A percentile compares a stretch with the other conserved stretches of the same genome.
phyloP scores from a whole-genome alignment of 1,140 invertebrate species.

The Zaprionus vittiger region DNA sequence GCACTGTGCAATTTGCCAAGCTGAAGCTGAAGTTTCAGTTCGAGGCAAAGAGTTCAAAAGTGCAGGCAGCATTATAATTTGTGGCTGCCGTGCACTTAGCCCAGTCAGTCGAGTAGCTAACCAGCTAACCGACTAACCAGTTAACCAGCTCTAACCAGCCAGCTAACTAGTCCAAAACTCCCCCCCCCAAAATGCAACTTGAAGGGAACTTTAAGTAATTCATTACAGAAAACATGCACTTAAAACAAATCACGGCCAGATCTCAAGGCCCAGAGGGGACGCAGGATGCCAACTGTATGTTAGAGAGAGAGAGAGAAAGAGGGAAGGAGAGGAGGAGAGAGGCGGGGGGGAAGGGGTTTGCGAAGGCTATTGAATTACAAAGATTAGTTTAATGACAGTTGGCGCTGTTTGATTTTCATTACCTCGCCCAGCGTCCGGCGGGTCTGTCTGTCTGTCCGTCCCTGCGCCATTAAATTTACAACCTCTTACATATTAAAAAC shows the following conservation, averaged over 20 bases:
- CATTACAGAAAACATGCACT: slow-evolving; percentile 61
- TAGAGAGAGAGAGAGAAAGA: not conserved
- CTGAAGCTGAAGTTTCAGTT: slow-evolving; percentile 20
- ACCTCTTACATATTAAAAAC: slow-evolving; percentile 76
- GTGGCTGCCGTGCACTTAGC: slow-evolving; percentile 77
- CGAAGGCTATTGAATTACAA: slow-evolving; percentile 78
- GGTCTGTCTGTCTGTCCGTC: not conserved
- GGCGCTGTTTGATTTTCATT: slow-evolving; percentile 82
- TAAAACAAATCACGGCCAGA: slow-evolving; percentile 54
- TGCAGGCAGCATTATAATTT: slow-evolving; percentile 80
- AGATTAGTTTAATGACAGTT: slow-evolving; percentile 82
- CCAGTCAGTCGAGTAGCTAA: slow-evolving; percentile 24
- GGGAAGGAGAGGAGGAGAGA: not conserved
- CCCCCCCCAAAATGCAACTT: slow-evolving; percentile 9
- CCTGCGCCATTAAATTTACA: slow-evolving; percentile 74
- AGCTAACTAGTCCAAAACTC: slow-evolving; percentile 51
- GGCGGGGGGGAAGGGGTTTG: not conserved
- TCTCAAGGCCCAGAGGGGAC: slow-evolving; percentile 6
- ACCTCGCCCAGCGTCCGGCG: slow-evolving; percentile 51
- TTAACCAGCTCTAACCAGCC: slow-evolving; percentile 42
- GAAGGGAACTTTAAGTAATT: slow-evolving; percentile 59
- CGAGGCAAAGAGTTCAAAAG: slow-evolving; percentile 71
- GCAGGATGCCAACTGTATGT: slow-evolving; percentile 21
- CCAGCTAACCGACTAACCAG: not conserved
- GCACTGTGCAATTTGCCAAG: slow-evolving; percentile 65